These are phyloP conservation scores for Eulemur macaco DNA, from an alignment of 2,113 vertebrate genomes.

Conservation along the genomic window DNA sequence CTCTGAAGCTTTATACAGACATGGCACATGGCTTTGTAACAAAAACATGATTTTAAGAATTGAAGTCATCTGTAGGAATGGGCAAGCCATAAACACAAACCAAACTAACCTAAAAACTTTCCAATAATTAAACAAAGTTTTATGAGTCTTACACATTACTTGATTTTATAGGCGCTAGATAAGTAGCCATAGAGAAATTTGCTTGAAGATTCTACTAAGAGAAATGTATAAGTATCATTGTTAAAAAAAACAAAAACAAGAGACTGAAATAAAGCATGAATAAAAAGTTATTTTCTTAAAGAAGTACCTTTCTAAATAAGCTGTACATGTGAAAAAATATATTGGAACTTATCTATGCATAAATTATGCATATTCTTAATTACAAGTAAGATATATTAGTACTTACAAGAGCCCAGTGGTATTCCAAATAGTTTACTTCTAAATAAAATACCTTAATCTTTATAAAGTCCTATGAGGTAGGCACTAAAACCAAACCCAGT, in stretches of 20 bases:
- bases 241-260: background rate
- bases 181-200: background rate
- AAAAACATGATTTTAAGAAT: constrained; percentile 13
- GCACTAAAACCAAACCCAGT: background rate
- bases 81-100: background rate
- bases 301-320: background rate
- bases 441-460: background rate
- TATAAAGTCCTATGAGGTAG: background rate
- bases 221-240: background rate
- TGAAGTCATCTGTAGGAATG: background rate
- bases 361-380: constrained; percentile 10
- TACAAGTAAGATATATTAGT: background rate
- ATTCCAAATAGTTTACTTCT: background rate
- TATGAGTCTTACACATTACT: background rate
- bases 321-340: background rate
- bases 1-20: background rate
- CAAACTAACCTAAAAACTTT: background rate
- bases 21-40: background rate
- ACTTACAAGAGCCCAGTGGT: background rate
- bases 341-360: background rate
- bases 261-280: background rate
- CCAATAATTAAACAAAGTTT: background rate
- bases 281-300: background rate
- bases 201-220: background rate
- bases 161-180: background rate